These are phyloP conservation scores for Acleris laterana DNA, from an alignment of 2,888 invertebrate species.

Conservation along the genomic window DNA sequence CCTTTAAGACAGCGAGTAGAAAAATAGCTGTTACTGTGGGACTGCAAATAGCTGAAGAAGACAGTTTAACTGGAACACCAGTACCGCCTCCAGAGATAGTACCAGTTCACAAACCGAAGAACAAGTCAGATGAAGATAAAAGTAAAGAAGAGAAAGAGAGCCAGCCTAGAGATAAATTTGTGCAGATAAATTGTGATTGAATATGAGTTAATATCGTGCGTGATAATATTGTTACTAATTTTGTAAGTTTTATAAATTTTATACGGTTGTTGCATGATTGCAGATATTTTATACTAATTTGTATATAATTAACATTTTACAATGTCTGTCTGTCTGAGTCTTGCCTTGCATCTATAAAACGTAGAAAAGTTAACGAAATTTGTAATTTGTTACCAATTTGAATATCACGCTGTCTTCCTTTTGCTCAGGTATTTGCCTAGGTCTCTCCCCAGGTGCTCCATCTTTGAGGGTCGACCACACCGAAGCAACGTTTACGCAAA, in stretches of 20 bases:
- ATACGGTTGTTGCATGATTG: constrained; percentile 23
- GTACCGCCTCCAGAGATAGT: constrained; percentile 67
- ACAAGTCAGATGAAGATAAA: constrained; percentile 52
- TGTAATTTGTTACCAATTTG: too few species aligned
- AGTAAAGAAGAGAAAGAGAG: constrained; percentile 55
- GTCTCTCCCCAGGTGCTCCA: too few species aligned
- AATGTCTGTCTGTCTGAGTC: not conserved
- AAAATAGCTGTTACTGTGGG: constrained; percentile 94
- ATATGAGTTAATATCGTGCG: constrained; percentile 38
- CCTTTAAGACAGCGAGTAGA: constrained; percentile 92
- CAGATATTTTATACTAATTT: constrained; percentile 17
- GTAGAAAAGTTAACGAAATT: too few species aligned
- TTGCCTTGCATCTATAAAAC: too few species aligned
- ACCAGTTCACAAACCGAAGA: constrained; percentile 69
- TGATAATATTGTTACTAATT: constrained; percentile 56
- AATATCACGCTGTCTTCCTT: too few species aligned
- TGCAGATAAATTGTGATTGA: constrained; percentile 34
- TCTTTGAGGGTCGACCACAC: too few species aligned
- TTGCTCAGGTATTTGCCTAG: too few species aligned
- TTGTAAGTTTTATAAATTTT: constrained; percentile 44
- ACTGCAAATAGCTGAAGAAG: constrained; percentile 88
- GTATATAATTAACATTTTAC: not conserved
- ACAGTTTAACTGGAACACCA: constrained; percentile 75
- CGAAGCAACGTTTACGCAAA: too few species aligned
- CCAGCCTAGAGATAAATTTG: constrained; percentile 51